Evolutionary conservation across 1,140 invertebrate species (phyloP), one percentile per base, ranked within the genome.

Genomic region (Solenopsis invicta): DNA sequence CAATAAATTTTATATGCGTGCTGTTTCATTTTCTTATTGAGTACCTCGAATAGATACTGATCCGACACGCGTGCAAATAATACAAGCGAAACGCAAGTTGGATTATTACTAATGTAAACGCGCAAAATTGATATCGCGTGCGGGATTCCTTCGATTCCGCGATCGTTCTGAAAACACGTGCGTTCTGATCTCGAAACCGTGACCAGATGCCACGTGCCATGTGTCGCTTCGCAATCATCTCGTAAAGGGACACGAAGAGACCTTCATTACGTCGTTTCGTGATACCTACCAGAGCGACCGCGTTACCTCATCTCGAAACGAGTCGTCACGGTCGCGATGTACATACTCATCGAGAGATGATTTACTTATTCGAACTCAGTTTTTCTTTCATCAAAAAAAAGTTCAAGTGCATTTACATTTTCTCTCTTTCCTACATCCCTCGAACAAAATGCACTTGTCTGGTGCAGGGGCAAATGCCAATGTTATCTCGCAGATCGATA

Each of bases 231-330:
- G 67, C 67, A 74, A 82, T 82, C 80, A 59, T 82, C 54, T 84
- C 41, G n/a, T 45, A 41, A 59, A 72, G 37, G n/a, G 24, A 61
- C 37, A 48, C 69, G 29, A 37, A 61, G 54, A 61, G 54, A 74
- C 37, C 34, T 69, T 82, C 54, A 61, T 84, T 84, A 81, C 21
- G 41, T 41, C 59, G 56, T 4, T 24, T 2, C 5, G 50, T 81
- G 75, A 86, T 76, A 86, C 21, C 16, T 86, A 61, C n/a, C n/a
- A 48, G 74, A 67, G 56, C 37, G 34, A 48, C 67, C 67, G 34
- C 80, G 76, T 81, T 88, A 86, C 87, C 59, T 88, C n/a, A n/a
- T n/a, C 74, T 88, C 62, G 82, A 81, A 88, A 87, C 78, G 48
- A 54, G 88, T 86, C 76, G 37, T 41, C 41, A 41, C 8, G 8